phyloP scores from a whole-genome alignment of 2,888 invertebrate species.

The Callyntrura sp. region DNA sequence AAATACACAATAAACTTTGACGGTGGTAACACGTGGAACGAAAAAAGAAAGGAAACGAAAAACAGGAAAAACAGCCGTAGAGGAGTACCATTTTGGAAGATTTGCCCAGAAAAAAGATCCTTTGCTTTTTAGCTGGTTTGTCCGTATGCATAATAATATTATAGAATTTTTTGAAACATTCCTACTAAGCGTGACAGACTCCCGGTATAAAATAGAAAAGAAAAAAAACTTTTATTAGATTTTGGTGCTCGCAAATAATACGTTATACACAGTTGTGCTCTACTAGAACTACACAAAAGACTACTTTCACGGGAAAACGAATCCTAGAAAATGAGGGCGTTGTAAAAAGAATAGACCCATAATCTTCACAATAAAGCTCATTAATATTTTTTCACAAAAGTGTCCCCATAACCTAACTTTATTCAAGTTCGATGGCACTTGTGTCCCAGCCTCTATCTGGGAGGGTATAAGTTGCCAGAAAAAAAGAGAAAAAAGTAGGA shows the following conservation, averaged over 20 bases:
- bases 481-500: too few relatives aligned
- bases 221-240: too few relatives aligned
- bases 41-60: neutral
- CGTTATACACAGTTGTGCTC: too few relatives aligned
- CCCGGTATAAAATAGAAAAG: too few relatives aligned
- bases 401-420: neutral
- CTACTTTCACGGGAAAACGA: too few relatives aligned
- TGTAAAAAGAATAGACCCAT: neutral
- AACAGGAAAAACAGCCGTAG: neutral
- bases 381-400: neutral
- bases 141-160: too few relatives aligned
- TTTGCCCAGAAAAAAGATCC: neutral
- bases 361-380: neutral
- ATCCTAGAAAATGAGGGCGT: too few relatives aligned
- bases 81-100: neutral
- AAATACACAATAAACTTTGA: neutral
- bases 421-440: neutral
- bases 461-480: neutral
- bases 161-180: too few relatives aligned
- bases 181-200: too few relatives aligned
- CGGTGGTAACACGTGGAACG: constrained; percentile 48
- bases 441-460: neutral
- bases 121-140: too few relatives aligned
- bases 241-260: too few relatives aligned
- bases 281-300: too few relatives aligned